Evolutionary conservation across 2,888 invertebrate species (phyloP), one percentile per base, ranked within the genome.

Genomic region (Neoitamus cyanurus): DNA sequence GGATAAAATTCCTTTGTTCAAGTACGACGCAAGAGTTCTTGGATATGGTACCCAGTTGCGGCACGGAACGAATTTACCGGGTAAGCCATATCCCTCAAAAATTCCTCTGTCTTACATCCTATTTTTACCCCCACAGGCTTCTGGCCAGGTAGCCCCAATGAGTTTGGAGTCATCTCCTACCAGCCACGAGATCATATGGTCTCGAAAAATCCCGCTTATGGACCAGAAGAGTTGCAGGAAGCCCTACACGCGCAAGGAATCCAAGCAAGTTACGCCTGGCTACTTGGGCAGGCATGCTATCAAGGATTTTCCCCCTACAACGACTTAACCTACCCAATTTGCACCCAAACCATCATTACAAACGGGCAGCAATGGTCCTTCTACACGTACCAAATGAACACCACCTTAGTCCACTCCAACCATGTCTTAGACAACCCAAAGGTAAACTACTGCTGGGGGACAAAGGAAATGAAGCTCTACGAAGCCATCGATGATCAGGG

Each of bases 311-410:
- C 96, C 42, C 96, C 97, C 15, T 97, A 93, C 89, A 96, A 96
- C 88, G 99, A 99, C 87, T 88, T 98, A 20, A 97, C 97, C 0
- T 98, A 98, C 90, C 99, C 99, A 0, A 90, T 99, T 84, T 94
- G 95, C 0, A 96, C 97, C 3, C 99, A 99, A 93, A 95, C 96
- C 15, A 92, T 98, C 13, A 93, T 98, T 48, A 97, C 98, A 0
- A 96, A 99, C 91, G 99, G 99, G 0, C 94, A 95, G 87, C 89
- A 93, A 3, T 98, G 97, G 94, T 95, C 96, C 0, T 95, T 99
- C 87, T 96, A 95, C 89, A 93, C 95, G 13, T 99, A 98, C 90
- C 99, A 99, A 90, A 91, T 99, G 84, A 99, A 99, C 90, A 98
- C 98, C 0, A 93, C 94, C 42, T 89, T 93, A 13, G 90, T 96